Conservation (phyloP, 2,888 invertebrate species). For the Cheilosia vernalis region DNA sequence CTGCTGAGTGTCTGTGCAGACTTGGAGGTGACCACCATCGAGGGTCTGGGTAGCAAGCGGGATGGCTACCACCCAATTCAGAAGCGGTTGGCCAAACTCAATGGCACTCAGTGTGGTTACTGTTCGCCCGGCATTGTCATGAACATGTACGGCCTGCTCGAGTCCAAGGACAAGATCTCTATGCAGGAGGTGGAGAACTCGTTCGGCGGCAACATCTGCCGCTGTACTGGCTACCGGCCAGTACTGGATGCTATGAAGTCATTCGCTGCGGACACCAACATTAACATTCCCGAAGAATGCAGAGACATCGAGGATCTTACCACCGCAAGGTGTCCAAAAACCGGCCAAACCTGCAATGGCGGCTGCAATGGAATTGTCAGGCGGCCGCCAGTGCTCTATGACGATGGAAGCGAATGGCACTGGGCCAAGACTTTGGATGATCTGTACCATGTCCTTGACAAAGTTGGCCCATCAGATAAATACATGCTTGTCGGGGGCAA, state of each 20-base stretch:
- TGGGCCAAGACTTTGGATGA: slow-evolving; percentile 79
- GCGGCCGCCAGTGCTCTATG: slow-evolving; percentile 62
- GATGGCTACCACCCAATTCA: slow-evolving; percentile 89
- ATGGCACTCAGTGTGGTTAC: slow-evolving; percentile 90
- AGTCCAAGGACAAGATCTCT: slow-evolving; percentile 84
- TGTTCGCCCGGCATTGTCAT: slow-evolving; percentile 92
- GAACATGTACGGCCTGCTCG: slow-evolving; percentile 87
- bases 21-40: slow-evolving; percentile 89
- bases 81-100: slow-evolving; percentile 86
- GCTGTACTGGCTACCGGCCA: slow-evolving; percentile 91
- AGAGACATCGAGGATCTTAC: slow-evolving; percentile 83
- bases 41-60: slow-evolving; percentile 88
- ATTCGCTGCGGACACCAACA: slow-evolving; percentile 86
- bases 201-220: slow-evolving; percentile 91
- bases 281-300: slow-evolving; percentile 83
- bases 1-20: slow-evolving; percentile 87
- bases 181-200: slow-evolving; percentile 89
- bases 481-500: slow-evolving; percentile 90
- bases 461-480: slow-evolving; percentile 80
- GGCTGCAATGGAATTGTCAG: slow-evolving; percentile 76
- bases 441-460: slow-evolving; percentile 77
- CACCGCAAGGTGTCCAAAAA: slow-evolving; percentile 81
- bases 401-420: slow-evolving; percentile 79
- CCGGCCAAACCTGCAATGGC: slow-evolving; percentile 81
- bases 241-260: slow-evolving; percentile 92